phyloP scores from a whole-genome alignment of 2,888 invertebrate genomes.

The Leptopilina syphax region DNA sequence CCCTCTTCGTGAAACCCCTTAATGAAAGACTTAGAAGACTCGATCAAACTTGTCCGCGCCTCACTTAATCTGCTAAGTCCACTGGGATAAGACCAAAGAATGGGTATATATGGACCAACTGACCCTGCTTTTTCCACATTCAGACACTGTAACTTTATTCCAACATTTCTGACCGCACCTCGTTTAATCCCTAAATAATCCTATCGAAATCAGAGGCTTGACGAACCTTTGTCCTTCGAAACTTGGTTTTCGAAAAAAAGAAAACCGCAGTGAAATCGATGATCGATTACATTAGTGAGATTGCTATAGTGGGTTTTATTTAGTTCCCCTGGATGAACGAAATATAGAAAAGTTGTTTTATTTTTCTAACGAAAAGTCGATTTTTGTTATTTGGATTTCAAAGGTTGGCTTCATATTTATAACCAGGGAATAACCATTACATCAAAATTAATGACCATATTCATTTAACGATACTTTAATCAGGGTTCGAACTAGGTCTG shows the following conservation, averaged over 20 bases:
- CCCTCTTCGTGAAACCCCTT: constrained; percentile 66
- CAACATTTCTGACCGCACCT: constrained; percentile 52
- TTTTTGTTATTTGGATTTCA: too few species aligned
- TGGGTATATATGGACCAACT: constrained; percentile 20
- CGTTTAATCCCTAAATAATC: constrained; percentile 66
- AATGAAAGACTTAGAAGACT: constrained; percentile 76
- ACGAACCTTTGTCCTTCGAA: constrained; percentile 63
- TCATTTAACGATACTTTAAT: too few species aligned
- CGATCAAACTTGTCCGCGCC: constrained; percentile 74
- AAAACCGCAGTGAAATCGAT: constrained; percentile 7
- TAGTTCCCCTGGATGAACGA: neutral
- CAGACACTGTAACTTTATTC: constrained; percentile 58
- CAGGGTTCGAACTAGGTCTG: too few species aligned
- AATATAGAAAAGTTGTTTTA: neutral
- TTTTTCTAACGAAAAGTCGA: neutral
- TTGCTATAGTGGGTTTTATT: neutral
- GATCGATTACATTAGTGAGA: constrained; percentile 26
- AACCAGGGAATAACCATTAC: too few species aligned
- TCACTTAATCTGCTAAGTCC: constrained; percentile 74
- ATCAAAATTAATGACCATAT: too few species aligned
- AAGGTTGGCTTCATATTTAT: too few species aligned
- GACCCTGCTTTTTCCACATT: constrained; percentile 49
- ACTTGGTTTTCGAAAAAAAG: neutral
- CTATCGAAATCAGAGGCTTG: constrained; percentile 65
- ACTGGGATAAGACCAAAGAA: constrained; percentile 61